Evolutionary conservation across 2,797 vertebrate species (phyloP), one percentile per base, ranked within the genome.

Genomic region (Emys orbicularis): DNA sequence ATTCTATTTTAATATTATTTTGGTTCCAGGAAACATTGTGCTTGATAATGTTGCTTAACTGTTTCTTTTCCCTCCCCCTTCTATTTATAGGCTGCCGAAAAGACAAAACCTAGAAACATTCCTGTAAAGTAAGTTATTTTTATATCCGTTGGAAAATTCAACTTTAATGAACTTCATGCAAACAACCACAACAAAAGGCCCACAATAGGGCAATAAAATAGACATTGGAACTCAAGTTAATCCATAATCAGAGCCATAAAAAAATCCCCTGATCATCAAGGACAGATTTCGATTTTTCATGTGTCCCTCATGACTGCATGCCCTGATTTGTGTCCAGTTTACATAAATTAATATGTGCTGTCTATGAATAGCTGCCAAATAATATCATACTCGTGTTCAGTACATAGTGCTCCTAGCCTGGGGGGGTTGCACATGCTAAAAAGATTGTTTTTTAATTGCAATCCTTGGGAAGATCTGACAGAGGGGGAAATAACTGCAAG

Each of bases 101-200:
- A 99, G 97, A 97, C 98, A 96, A 99, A 99, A 96, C 95, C 98
- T 96, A 98, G 98, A 98, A 99, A 98, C 97, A 97, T 98, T 97
- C 98, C 98, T 97, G 98, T 98, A 84, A 99, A 98, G 99, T 99
- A 99, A 99, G 99, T 99, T 96, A 61, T 93, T 96, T 96, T 97
- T 92, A 79, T 95, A 95, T 96, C 92, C 3, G 0, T 97, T 97
- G 88, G 54, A 93, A 94, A 95, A 95, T 86, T 85, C 83, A 50
- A 89, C 84, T 97, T 96, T 90, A 94, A 96, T 15, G 0, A 88
- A 89, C 31, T 90, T 41, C 2, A 79, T 96, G 68, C 41, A 44
- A 91, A 52, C 54, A 59, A 29, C 92, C 92, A 50, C 86, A 90
- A 79, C 90, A 87, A 89, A 53, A 84, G 81, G 74, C 56, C 94